Conservation (phyloP, 2,113 vertebrate genomes). For the Sclerurus mexicanus region DNA sequence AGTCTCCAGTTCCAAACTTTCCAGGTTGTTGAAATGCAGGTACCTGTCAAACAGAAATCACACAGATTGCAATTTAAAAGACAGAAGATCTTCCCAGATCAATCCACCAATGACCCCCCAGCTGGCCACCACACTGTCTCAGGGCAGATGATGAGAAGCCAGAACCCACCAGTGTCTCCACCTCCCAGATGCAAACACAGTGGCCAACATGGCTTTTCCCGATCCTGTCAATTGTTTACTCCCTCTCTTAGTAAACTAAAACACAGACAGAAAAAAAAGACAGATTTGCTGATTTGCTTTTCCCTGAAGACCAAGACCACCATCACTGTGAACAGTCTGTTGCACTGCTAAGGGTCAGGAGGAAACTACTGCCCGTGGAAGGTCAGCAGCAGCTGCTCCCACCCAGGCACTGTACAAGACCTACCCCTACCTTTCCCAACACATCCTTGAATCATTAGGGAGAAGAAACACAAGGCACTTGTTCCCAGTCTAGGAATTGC, state of each 20-base stretch:
- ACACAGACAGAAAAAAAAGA: background rate
- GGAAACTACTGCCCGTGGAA: background rate
- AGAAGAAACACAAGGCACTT: background rate
- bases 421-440: background rate
- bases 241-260: background rate
- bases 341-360: background rate
- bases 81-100: background rate
- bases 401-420: accelerated
- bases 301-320: background rate
- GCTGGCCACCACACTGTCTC: background rate
- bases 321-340: background rate
- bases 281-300: background rate
- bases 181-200: background rate
- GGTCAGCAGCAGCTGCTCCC: background rate
- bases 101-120: background rate
- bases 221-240: background rate
- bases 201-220: background rate
- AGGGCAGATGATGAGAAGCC: background rate
- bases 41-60: slow-evolving; percentile 75
- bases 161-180: background rate
- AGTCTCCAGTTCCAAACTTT: slow-evolving; percentile 83
- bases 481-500: background rate
- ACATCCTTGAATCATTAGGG: accelerated
- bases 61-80: background rate
- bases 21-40: slow-evolving; percentile 92